Conservation (phyloP, 2,888 invertebrate genomes). For the Ochropleura leucogaster region DNA sequence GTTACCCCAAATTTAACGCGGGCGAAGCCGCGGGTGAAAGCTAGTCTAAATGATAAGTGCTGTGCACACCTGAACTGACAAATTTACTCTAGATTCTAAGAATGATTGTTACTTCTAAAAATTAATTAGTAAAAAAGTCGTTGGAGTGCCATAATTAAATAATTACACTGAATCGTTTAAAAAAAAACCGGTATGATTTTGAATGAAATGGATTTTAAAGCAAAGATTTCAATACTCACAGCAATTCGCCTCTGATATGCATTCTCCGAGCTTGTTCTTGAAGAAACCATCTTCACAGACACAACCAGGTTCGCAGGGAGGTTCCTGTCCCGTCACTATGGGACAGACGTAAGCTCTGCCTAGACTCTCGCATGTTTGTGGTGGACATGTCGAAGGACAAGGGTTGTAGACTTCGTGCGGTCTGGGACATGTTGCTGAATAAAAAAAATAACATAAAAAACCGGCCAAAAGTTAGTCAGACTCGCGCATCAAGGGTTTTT, state of each 20-base stretch:
- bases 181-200: background rate
- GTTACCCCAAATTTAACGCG: too few species aligned
- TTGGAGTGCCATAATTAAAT: too few species aligned
- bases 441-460: background rate
- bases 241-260: conserved; percentile 36
- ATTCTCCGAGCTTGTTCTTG: conserved; percentile 39
- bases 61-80: too few species aligned
- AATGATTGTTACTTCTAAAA: too few species aligned
- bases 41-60: too few species aligned
- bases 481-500: too few species aligned
- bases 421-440: conserved; percentile 34
- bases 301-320: conserved; percentile 43
- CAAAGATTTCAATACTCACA: conserved; percentile 33
- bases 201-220: background rate
- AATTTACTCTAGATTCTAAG: too few species aligned
- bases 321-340: conserved; percentile 10
- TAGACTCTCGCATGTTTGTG: conserved; percentile 65
- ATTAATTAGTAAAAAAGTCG: too few species aligned
- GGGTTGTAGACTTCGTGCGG: conserved; percentile 54
- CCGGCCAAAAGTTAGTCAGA: too few species aligned
- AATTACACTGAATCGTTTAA: background rate
- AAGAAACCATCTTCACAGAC: conserved; percentile 44
- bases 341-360: conserved; percentile 48
- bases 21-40: too few species aligned
- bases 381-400: conserved; percentile 66